Conservation (phyloP, 2,113 vertebrate genomes). For the Bubalus kerabau region DNA sequence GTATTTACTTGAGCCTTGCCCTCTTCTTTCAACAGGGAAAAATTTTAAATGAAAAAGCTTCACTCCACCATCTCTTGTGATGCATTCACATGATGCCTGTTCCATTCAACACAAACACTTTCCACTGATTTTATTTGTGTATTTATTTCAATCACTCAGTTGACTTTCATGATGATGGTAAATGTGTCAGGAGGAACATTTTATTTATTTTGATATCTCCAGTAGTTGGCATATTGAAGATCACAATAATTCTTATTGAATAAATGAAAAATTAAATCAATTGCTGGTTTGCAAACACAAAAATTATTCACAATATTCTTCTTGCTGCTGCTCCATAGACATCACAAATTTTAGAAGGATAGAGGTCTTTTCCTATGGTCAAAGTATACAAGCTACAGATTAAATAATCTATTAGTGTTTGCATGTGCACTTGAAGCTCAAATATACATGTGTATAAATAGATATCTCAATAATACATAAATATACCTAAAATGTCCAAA, state of each 20-base stretch:
- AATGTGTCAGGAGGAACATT: not conserved
- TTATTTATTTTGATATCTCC: not conserved
- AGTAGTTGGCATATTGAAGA: not conserved
- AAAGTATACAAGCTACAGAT: not conserved
- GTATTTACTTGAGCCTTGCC: fast-evolving
- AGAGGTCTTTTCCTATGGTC: not conserved
- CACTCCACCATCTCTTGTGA: not conserved
- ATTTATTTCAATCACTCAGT: not conserved
- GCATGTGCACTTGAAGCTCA: not conserved
- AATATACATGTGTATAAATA: not conserved
- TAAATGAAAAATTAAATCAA: not conserved
- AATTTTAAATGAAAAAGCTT: not conserved
- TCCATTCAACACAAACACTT: not conserved
- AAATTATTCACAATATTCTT: not conserved
- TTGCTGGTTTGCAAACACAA: not conserved
- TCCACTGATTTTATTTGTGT: not conserved
- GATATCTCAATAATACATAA: not conserved
- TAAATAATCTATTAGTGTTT: not conserved
- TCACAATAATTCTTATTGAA: not conserved
- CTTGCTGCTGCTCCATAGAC: not conserved
- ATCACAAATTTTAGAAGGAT: not conserved
- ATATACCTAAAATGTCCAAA: not conserved
- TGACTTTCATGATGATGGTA: not conserved
- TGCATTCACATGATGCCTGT: not conserved
- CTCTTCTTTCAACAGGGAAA: not conserved